Conservation (phyloP, 2,888 invertebrate genomes). For the Drosophila multiciliata region DNA sequence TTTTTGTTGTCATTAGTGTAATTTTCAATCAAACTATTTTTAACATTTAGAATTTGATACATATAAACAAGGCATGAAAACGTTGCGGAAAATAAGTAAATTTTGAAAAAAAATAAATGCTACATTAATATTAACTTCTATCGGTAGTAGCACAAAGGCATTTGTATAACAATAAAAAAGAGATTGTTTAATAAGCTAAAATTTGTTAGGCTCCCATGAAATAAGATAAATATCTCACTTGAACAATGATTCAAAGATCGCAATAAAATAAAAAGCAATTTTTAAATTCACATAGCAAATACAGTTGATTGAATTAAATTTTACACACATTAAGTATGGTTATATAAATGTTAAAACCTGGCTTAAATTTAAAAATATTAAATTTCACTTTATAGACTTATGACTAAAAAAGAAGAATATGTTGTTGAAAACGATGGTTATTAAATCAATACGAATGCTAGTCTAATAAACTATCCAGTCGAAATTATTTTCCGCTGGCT, state of each 20-base stretch:
- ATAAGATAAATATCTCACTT: background rate
- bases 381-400: background rate
- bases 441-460: constrained; percentile 6
- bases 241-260: background rate
- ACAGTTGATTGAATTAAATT: background rate
- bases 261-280: background rate
- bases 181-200: background rate
- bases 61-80: constrained; percentile 9
- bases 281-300: background rate
- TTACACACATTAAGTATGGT: constrained; percentile 9
- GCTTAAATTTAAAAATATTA: constrained; percentile 4
- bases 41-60: constrained; percentile 3
- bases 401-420: background rate
- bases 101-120: background rate
- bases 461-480: constrained; percentile 79
- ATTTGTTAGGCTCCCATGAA: background rate
- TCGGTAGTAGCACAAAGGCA: background rate
- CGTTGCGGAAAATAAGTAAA: background rate
- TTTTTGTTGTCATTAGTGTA: constrained; percentile 28
- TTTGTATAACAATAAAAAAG: background rate
- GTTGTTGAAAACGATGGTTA: background rate
- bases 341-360: background rate
- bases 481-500: constrained; percentile 72
- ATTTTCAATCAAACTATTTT: constrained; percentile 21
- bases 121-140: background rate